phyloP scores from a whole-genome alignment of 2,888 invertebrate species.

The Lydus trimaculatus region DNA sequence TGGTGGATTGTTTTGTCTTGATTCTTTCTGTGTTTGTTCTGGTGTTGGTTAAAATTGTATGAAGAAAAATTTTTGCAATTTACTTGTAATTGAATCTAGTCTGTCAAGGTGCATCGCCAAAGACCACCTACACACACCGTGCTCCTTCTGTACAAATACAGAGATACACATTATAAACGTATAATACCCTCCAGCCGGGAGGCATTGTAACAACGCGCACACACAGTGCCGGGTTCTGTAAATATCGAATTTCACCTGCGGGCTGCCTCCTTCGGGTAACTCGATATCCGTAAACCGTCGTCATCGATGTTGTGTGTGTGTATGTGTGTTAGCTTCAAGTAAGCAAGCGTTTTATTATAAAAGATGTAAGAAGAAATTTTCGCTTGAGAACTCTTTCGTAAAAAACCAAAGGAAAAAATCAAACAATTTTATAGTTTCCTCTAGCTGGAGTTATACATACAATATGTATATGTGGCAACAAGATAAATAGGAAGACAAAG shows the following conservation, averaged over 20 bases:
- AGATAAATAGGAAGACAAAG: neutral
- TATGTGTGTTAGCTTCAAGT: conserved; percentile 1
- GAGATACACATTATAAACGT: conserved; percentile 6
- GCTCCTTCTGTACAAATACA: conserved; percentile 11
- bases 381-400: conserved; percentile 5
- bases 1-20: neutral
- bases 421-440: conserved; percentile 14
- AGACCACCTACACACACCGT: conserved; percentile 15
- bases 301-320: conserved; percentile 20
- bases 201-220: conserved; percentile 9
- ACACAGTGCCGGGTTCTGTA: conserved; percentile 9
- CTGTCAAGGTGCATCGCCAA: conserved; percentile 16
- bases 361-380: conserved; percentile 3
- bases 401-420: neutral
- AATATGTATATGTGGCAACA: neutral
- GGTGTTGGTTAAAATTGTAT: neutral
- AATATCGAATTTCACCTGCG: conserved; percentile 56
- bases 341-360: conserved; percentile 1
- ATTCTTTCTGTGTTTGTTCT: neutral
- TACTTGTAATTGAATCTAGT: conserved; percentile 15
- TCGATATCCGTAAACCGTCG: conserved; percentile 46
- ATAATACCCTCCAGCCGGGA: conserved; percentile 11
- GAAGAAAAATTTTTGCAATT: neutral
- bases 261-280: conserved; percentile 54
- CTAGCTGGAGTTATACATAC: too few relatives aligned